A percentile compares a stretch with the other conserved stretches of the same genome.
Evolutionary conservation across 2,797 vertebrate genomes (phyloP).

Genomic region (Dromococcyx pavoninus): DNA sequence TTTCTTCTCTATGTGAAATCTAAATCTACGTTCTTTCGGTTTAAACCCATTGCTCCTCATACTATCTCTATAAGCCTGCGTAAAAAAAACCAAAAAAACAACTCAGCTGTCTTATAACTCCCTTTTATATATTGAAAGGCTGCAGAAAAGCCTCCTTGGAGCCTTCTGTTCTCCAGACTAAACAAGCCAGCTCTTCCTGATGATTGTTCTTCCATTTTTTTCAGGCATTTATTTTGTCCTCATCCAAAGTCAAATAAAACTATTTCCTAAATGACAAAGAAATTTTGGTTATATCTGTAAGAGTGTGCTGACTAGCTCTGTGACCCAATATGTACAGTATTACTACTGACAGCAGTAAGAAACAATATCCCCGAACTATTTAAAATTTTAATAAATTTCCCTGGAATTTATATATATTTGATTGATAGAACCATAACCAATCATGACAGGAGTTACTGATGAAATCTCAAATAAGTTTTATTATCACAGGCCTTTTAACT

Average conservation of each 20-base stretch:
- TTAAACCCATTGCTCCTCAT: not conserved
- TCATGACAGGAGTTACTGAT: not conserved
- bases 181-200: not conserved
- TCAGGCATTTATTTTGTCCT: not conserved
- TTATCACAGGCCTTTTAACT: not conserved
- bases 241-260: not conserved
- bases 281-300: not conserved
- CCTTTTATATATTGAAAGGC: no score
- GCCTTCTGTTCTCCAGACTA: not conserved
- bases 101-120: no score
- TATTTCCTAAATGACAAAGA: not conserved
- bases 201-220: not conserved
- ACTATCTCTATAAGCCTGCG: not conserved
- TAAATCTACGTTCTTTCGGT: not conserved
- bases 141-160: not conserved
- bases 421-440: not conserved
- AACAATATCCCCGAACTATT: not conserved
- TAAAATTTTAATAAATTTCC: not conserved
- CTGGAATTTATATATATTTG: not conserved
- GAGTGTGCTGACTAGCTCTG: not conserved
- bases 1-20: not conserved
- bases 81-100: no score
- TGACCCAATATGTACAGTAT: not conserved
- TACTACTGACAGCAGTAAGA: not conserved
- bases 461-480: not conserved